phyloP scores from a whole-genome alignment of 2,797 vertebrate genomes.

The Coranthus polyacanthus region DNA sequence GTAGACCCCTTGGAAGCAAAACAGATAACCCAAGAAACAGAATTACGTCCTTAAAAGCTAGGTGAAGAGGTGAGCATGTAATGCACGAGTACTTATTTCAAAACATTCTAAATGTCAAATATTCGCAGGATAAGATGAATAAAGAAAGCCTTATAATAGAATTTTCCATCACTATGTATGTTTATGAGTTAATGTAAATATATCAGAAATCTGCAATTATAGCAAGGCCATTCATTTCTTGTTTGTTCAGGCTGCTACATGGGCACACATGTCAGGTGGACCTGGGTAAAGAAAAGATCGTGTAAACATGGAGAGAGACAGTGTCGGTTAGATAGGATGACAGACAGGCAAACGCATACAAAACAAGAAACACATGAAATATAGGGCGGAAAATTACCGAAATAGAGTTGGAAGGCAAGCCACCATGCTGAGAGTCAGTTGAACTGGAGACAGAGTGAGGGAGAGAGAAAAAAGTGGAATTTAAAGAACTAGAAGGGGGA shows the following conservation, averaged over 20 bases:
- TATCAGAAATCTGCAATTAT: neutral
- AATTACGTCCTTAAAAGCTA: neutral
- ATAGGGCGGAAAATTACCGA: conserved; percentile 1
- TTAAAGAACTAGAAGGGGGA: conserved; percentile 40
- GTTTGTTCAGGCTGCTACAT: conserved; percentile 18
- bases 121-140: neutral
- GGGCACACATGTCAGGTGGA: conserved; percentile 24
- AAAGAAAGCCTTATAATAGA: neutral
- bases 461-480: conserved; percentile 27
- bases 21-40: neutral
- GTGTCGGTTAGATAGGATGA: conserved; percentile 7
- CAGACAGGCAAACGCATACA: conserved; percentile 32
- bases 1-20: neutral
- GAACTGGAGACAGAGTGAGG: conserved; percentile 12
- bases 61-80: neutral
- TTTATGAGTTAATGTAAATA: neutral
- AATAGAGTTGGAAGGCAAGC: conserved; percentile 8
- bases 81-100: neutral
- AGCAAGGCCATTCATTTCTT: conserved; percentile 14
- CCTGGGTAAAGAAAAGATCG: conserved; percentile 10
- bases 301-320: conserved; percentile 17
- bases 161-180: neutral
- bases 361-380: conserved; percentile 6
- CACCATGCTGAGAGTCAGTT: conserved; percentile 13
- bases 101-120: neutral